Percentiles rank a stretch among this genome's conserved stretches.
These are phyloP conservation scores for Trypoxylon attenuatum DNA, from an alignment of 2,888 invertebrate genomes.

Conservation along the genomic window DNA sequence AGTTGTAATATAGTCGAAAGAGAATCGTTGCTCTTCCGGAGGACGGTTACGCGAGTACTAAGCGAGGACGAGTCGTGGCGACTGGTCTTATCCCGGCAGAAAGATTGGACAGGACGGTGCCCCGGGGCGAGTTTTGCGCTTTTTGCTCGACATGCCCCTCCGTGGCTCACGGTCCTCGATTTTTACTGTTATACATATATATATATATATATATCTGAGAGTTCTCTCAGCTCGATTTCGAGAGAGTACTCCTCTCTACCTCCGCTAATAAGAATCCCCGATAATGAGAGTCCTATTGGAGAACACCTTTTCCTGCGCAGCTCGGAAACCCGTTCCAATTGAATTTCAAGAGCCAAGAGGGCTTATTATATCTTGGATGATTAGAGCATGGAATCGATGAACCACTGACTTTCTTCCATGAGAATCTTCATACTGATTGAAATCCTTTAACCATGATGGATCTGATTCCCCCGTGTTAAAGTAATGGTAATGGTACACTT, in stretches of 20 bases:
- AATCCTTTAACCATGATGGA: too few species aligned
- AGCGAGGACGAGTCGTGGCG: slow-evolving; percentile 56
- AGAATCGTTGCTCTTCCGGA: slow-evolving; percentile 48
- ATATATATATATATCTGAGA: too few species aligned
- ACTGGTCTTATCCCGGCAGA: slow-evolving; percentile 62
- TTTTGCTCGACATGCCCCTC: slow-evolving; percentile 39
- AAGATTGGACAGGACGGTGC: slow-evolving; percentile 46
- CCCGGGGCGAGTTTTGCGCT: slow-evolving; percentile 30
- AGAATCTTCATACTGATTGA: too few species aligned
- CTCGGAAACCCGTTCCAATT: too few species aligned
- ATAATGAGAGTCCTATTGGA: not conserved
- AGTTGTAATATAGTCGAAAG: not conserved
- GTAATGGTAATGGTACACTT: too few species aligned
- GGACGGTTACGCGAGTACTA: slow-evolving; percentile 65
- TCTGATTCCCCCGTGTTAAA: too few species aligned
- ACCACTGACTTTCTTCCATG: too few species aligned
- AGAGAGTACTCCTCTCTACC: slow-evolving; percentile 2
- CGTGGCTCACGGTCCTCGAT: slow-evolving; percentile 47
- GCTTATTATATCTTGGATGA: too few species aligned
- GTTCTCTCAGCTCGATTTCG: slow-evolving; percentile 43
- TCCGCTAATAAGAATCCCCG: not conserved
- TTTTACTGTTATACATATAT: slow-evolving; percentile 64
- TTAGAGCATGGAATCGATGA: too few species aligned
- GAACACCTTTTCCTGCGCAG: not conserved
- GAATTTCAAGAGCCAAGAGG: too few species aligned